phyloP scores from a whole-genome alignment of 2,797 vertebrate species.

The Orestias chungarensis region DNA sequence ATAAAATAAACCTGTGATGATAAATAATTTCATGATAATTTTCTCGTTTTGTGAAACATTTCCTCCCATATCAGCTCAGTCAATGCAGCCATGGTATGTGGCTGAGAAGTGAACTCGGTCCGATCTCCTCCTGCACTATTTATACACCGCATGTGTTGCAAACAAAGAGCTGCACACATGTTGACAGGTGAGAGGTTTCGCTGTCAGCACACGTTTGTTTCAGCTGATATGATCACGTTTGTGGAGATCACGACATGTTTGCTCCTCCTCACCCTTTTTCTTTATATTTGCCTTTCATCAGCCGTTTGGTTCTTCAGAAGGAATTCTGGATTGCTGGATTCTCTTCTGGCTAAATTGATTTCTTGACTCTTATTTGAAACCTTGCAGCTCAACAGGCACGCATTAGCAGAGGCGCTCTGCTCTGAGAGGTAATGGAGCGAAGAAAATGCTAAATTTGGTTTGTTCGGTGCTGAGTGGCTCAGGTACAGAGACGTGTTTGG shows the following conservation, averaged over 20 bases:
- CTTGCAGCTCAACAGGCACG: neutral
- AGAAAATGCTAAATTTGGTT: conserved; percentile 7
- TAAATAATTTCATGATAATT: no score
- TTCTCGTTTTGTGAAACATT: neutral
- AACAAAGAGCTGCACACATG: neutral
- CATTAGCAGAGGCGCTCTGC: neutral
- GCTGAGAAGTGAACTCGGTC: neutral
- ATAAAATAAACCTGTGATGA: no score
- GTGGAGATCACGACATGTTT: neutral
- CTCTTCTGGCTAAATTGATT: neutral
- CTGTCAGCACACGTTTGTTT: neutral
- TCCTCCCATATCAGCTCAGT: neutral
- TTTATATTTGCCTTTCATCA: neutral
- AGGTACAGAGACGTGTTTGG: conserved; percentile 1
- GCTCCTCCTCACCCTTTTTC: neutral
- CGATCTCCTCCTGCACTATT: neutral
- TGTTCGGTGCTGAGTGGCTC: conserved; percentile 7
- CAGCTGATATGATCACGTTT: neutral
- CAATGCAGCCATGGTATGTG: no score
- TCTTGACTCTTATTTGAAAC: neutral
- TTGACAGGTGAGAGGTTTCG: neutral
- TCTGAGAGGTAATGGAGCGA: conserved; percentile 9
- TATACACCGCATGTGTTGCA: neutral
- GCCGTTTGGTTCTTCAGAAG: neutral
- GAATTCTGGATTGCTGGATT: neutral